Conservation (phyloP, 2,113 vertebrate genomes). For the Nannospalax galili region DNA sequence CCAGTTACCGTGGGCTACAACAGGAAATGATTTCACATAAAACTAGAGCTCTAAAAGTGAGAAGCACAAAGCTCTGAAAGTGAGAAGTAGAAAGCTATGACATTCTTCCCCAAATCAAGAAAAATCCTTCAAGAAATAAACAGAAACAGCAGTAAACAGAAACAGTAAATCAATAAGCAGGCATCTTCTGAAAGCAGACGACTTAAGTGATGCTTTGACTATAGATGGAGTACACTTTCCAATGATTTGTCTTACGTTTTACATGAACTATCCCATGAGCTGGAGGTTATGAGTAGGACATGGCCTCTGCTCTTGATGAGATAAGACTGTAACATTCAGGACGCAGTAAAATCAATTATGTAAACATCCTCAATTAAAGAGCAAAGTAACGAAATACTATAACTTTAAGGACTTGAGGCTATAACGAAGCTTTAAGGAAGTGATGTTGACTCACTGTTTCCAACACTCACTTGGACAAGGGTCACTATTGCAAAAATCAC, state of each 20-base stretch:
- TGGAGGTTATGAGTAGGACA: neutral
- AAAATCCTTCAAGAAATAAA: conserved; percentile 7
- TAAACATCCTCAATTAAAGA: neutral
- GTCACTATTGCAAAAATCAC: conserved; percentile 96
- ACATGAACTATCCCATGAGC: neutral
- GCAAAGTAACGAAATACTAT: neutral
- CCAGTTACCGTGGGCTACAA: conserved; percentile 94
- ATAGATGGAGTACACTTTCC: neutral
- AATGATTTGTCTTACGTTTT: neutral
- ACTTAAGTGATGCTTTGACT: neutral
- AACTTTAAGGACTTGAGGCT: neutral
- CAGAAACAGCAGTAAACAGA: conserved; percentile 25
- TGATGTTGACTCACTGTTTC: conserved; percentile 32
- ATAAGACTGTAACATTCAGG: neutral
- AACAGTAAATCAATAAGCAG: neutral
- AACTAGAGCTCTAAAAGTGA: neutral
- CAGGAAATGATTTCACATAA: neutral
- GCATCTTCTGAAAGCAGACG: neutral
- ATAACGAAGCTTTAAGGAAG: conserved; percentile 27
- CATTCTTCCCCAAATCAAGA: neutral
- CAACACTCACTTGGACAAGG: conserved; percentile 93
- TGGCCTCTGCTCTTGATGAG: neutral
- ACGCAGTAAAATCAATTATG: neutral
- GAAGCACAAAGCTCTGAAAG: neutral
- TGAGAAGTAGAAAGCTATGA: neutral